phyloP scores from a whole-genome alignment of 2,888 invertebrate genomes.

The Tromatobia lineatoria region DNA sequence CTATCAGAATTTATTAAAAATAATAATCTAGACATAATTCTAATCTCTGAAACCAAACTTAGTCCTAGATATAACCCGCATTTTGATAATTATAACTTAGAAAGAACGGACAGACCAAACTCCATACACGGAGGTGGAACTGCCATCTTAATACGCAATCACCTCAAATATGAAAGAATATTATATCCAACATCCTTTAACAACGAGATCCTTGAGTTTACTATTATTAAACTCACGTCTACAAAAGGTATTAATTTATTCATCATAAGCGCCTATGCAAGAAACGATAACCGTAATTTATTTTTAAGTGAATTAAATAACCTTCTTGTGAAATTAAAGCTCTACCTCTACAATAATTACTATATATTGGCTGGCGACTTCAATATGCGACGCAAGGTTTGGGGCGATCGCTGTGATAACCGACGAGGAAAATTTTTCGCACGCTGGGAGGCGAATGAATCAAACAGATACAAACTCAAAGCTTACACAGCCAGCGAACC shows the following conservation, averaged over 20 bases:
- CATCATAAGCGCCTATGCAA: constrained; percentile 41
- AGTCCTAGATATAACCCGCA: neutral
- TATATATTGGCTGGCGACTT: constrained; percentile 1
- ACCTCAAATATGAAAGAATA: constrained; percentile 26
- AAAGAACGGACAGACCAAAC: constrained; percentile 17
- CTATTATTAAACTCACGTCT: constrained; percentile 49
- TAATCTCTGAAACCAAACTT: constrained; percentile 31
- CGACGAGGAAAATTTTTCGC: neutral
- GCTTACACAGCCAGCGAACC: constrained; percentile 10
- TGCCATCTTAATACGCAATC: constrained; percentile 45
- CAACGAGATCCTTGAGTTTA: constrained; percentile 31
- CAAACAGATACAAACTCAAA: neutral
- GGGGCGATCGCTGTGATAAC: neutral
- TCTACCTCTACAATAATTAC: no score
- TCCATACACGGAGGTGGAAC: constrained; percentile 62
- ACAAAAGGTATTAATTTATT: constrained; percentile 24
- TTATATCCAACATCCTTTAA: neutral
- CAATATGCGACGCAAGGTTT: neutral
- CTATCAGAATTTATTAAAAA: neutral
- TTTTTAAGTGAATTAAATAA: neutral
- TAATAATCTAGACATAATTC: neutral
- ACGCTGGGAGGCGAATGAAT: neutral
- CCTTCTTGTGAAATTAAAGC: constrained; percentile 1
- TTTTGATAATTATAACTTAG: neutral
- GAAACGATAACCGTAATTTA: neutral